Percentiles rank a stretch among this genome's conserved stretches.
These are phyloP conservation scores for Synergus itoensis DNA, from an alignment of 2,888 invertebrate species.

Conservation along the genomic window DNA sequence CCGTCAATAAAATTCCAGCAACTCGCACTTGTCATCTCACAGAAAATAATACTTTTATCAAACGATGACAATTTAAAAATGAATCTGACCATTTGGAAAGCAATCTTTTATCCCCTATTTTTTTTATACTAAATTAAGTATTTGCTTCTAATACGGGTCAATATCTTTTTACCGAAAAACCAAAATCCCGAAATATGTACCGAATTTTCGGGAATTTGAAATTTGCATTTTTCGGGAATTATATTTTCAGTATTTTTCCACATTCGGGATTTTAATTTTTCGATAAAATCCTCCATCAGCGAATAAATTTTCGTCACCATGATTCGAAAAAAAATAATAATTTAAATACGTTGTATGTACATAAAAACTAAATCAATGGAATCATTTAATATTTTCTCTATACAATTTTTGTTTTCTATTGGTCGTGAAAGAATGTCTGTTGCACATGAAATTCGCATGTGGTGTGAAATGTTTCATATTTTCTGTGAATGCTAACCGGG, in stretches of 20 bases:
- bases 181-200: no score
- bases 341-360: neutral
- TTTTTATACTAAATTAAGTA: neutral
- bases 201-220: no score
- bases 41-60: neutral
- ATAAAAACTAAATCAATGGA: neutral
- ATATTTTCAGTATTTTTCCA: no score
- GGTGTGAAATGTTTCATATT: slow-evolving; percentile 37
- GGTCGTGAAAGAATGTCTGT: slow-evolving; percentile 36
- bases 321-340: neutral
- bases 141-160: no score
- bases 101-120: neutral
- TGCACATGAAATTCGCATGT: slow-evolving; percentile 37
- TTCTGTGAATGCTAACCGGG: slow-evolving; percentile 26
- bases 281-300: neutral
- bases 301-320: neutral
- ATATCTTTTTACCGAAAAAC: no score
- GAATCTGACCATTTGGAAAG: neutral
- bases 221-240: no score
- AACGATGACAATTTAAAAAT: neutral
- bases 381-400: slow-evolving; percentile 7
- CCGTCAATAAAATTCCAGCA: slow-evolving; percentile 68
- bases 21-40: slow-evolving; percentile 66
- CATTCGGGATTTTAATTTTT: no score
- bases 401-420: slow-evolving; percentile 1